Evolutionary conservation across 2,113 vertebrate genomes (phyloP).

Genomic region (Chaetops frenatus): DNA sequence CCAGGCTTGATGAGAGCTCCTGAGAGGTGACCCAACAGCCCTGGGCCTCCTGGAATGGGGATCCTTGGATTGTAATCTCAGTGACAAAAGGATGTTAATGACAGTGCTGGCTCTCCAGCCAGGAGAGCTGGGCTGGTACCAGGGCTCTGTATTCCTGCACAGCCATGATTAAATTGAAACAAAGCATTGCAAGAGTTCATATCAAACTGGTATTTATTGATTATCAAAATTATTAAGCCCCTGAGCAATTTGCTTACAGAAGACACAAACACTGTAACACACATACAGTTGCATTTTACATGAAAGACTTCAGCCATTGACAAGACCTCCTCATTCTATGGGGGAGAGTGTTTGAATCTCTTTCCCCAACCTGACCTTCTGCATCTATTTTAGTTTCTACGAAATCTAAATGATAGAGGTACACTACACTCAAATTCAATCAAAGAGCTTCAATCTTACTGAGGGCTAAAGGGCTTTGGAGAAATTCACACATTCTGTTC

Average conservation of each 20-base stretch:
- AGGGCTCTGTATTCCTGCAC: background rate
- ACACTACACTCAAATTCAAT: background rate
- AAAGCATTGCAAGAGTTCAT: background rate
- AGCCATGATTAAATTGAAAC: background rate
- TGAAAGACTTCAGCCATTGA: background rate
- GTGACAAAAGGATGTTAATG: background rate
- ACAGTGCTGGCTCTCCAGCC: background rate
- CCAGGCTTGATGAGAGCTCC: background rate
- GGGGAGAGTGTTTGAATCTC: background rate
- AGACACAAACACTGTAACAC: background rate
- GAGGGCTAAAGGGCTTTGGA: background rate
- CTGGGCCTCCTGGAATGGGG: background rate
- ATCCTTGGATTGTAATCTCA: background rate
- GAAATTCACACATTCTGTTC: background rate
- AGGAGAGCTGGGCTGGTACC: background rate
- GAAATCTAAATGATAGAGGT: background rate
- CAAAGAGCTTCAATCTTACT: background rate
- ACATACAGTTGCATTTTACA: background rate
- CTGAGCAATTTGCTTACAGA: background rate
- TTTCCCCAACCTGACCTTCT: background rate
- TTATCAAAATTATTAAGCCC: background rate
- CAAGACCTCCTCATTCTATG: background rate
- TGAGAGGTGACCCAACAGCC: background rate
- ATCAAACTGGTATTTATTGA: background rate
- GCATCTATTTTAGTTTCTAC: background rate